Conservation (phyloP, 2,113 vertebrate species). For the Pyxicephalus adspersus region DNA sequence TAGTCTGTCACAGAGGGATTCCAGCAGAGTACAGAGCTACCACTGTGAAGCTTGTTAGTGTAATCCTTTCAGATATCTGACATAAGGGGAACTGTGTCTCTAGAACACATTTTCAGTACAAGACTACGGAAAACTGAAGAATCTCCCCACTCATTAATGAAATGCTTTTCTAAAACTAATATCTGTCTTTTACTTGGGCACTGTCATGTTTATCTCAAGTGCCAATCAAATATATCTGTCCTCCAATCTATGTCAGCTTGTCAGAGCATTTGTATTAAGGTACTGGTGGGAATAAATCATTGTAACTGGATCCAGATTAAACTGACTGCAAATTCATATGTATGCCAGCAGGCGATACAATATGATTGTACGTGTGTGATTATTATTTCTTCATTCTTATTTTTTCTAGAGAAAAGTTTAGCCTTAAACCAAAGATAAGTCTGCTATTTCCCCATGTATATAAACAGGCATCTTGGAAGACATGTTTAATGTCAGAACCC, state of each 20-base stretch:
- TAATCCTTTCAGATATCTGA: conserved; percentile 49
- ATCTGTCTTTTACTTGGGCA: not conserved
- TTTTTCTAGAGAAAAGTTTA: too few species aligned
- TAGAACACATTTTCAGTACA: conserved; percentile 4
- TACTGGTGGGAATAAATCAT: too few species aligned
- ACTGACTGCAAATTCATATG: too few species aligned
- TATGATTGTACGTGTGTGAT: too few species aligned
- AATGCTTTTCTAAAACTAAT: not conserved
- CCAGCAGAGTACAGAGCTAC: conserved; percentile 16
- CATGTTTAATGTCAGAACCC: too few species aligned
- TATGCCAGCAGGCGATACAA: too few species aligned
- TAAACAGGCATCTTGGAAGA: too few species aligned
- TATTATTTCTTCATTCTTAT: too few species aligned
- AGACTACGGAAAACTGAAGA: not conserved
- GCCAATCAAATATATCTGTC: not conserved
- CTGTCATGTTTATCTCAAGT: not conserved
- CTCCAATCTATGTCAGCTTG: conserved; percentile 1
- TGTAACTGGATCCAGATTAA: too few species aligned
- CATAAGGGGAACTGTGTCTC: conserved; percentile 32
- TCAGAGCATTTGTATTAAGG: not conserved
- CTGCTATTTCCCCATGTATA: too few species aligned
- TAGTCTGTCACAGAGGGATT: conserved; percentile 43
- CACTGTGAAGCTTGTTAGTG: conserved; percentile 51
- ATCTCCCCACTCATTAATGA: conserved; percentile 34
- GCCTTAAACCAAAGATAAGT: too few species aligned